A percentile compares a stretch with the other conserved stretches of the same genome.
These are phyloP conservation scores for Atherinosoma microstoma DNA, from an alignment of 2,797 vertebrate species.

Conservation along the genomic window DNA sequence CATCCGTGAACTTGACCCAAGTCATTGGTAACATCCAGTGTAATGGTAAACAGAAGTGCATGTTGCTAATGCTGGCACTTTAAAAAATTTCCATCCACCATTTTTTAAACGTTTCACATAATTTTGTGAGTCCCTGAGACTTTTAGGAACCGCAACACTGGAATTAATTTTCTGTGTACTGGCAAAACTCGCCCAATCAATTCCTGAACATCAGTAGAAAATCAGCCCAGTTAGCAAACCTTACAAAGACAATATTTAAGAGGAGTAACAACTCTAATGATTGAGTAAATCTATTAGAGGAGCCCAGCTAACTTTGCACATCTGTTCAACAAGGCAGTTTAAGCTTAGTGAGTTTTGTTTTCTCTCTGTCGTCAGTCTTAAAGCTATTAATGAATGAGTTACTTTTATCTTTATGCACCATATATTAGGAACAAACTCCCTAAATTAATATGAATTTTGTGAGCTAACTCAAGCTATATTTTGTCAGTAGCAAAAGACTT, in stretches of 20 bases:
- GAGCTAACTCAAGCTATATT: background rate
- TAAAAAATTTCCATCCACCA: background rate
- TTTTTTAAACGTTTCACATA: background rate
- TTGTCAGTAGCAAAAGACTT: background rate
- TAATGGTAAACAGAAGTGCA: background rate
- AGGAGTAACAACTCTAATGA: too few species aligned
- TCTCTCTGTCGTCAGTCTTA: too few species aligned
- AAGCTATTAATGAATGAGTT: background rate
- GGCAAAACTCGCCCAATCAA: background rate
- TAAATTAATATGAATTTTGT: background rate
- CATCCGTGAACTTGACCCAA: slow-evolving; percentile 15
- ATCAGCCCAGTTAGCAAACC: background rate
- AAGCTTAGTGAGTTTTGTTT: background rate
- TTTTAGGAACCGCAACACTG: background rate
- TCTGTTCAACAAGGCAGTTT: background rate
- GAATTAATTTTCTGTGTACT: background rate
- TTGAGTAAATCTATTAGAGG: background rate
- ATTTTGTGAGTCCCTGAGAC: too few species aligned
- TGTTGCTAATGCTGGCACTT: background rate
- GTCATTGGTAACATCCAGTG: background rate
- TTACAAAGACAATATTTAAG: background rate
- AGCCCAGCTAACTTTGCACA: too few species aligned
- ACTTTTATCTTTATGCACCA: background rate
- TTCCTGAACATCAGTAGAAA: background rate
- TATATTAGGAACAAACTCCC: too few species aligned